Percentiles rank a stretch among this genome's conserved stretches.
Evolutionary conservation across 1,140 invertebrate species (phyloP).

Genomic region (Macrotrachela quadricornifera): DNA sequence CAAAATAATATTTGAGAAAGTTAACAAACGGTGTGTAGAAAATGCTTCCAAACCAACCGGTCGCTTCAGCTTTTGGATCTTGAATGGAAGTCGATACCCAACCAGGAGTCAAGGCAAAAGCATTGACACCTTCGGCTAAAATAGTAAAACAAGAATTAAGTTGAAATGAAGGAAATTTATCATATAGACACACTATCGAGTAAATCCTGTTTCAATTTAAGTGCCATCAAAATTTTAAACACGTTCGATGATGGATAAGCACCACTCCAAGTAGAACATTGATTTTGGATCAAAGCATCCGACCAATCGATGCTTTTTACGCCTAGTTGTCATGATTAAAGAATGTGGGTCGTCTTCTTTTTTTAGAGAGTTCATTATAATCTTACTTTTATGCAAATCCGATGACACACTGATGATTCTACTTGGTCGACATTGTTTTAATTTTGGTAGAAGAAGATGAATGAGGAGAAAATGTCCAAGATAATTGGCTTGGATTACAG

Average conservation of each 20-base stretch:
- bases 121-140: neutral
- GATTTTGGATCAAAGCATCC: neutral
- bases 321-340: too few relatives aligned
- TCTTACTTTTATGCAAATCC: slow-evolving; percentile 10
- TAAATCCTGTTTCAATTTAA: slow-evolving; percentile 11
- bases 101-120: neutral
- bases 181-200: too few relatives aligned
- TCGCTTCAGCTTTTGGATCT: neutral
- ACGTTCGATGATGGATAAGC: slow-evolving; percentile 13
- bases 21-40: too few relatives aligned
- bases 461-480: slow-evolving; percentile 65
- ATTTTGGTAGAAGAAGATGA: slow-evolving; percentile 28
- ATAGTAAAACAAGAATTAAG: neutral
- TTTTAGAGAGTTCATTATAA: neutral
- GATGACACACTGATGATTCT: slow-evolving; percentile 18
- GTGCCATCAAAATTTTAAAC: slow-evolving; percentile 16
- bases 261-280: neutral
- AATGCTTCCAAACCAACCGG: neutral
- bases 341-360: neutral
- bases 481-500: slow-evolving; percentile 50
- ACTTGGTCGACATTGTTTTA: slow-evolving; percentile 14
- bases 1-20: too few relatives aligned
- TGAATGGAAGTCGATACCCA: neutral
- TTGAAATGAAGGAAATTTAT: neutral
- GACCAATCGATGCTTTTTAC: too few relatives aligned